These are phyloP conservation scores for Leucoma salicis DNA, from an alignment of 2,888 invertebrate species.

Conservation along the genomic window DNA sequence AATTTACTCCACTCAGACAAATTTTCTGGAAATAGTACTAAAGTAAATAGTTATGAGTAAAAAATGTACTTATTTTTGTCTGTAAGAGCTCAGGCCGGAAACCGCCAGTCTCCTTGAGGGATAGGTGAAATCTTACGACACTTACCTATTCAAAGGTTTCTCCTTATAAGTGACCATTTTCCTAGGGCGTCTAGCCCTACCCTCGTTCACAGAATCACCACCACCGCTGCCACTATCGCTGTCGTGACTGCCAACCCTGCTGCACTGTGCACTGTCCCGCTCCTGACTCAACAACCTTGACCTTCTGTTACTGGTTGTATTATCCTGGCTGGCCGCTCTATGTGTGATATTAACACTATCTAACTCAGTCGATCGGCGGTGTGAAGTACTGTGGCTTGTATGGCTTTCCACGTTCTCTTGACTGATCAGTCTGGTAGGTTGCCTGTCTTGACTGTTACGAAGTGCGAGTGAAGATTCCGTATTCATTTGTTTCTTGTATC, in stretches of 20 bases:
- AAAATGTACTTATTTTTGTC: too few species aligned
- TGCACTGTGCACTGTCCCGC: slow-evolving; percentile 9
- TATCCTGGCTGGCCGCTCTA: neutral
- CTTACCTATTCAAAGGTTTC: slow-evolving; percentile 64
- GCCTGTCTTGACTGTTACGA: slow-evolving; percentile 9
- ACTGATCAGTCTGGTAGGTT: slow-evolving; percentile 8
- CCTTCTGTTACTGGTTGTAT: neutral
- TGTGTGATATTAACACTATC: neutral
- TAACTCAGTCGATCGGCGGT: neutral
- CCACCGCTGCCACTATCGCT: slow-evolving; percentile 33
- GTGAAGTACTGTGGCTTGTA: slow-evolving; percentile 10
- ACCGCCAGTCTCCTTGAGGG: too few species aligned
- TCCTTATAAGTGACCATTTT: slow-evolving; percentile 66
- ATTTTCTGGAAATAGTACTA: too few species aligned
- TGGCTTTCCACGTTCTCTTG: slow-evolving; percentile 6
- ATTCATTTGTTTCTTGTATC: slow-evolving; percentile 4
- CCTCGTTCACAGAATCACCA: slow-evolving; percentile 29
- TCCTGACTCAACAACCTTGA: neutral
- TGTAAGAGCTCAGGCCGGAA: too few species aligned
- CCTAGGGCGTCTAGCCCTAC: slow-evolving; percentile 49
- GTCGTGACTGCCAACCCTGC: slow-evolving; percentile 7
- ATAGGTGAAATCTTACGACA: too few species aligned
- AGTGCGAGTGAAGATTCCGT: slow-evolving; percentile 5
- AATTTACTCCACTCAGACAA: too few species aligned
- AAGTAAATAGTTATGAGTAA: too few species aligned